A percentile compares a stretch with the other conserved stretches of the same genome.
Evolutionary conservation across 1,140 invertebrate species (phyloP).

Genomic region (Drosophila triauraria): DNA sequence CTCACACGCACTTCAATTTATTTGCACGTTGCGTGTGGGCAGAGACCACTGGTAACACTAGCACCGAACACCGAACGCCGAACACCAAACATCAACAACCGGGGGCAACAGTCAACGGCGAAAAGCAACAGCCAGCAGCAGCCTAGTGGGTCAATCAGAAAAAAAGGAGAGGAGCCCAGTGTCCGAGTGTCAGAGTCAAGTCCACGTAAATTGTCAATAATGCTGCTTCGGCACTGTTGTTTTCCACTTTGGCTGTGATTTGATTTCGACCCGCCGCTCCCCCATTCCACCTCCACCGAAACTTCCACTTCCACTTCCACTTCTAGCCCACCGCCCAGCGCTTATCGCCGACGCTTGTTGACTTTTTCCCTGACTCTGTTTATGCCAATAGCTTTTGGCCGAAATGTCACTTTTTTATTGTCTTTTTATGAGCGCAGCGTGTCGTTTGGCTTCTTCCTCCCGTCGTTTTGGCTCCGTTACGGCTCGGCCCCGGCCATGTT

Average conservation of each 20-base stretch:
- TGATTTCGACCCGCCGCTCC: constrained; percentile 54
- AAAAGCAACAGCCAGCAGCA: constrained; percentile 38
- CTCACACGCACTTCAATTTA: constrained; percentile 40
- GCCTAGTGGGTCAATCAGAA: constrained; percentile 16
- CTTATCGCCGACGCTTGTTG: constrained; percentile 38
- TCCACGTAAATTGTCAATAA: constrained; percentile 76
- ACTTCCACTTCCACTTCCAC: constrained; percentile 3
- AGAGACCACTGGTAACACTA: constrained; percentile 26
- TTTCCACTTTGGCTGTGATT: constrained; percentile 77
- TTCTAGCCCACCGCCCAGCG: constrained; percentile 5
- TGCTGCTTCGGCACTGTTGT: constrained; percentile 57
- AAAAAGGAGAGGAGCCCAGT: constrained; percentile 29
- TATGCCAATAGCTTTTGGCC: constrained; percentile 69
- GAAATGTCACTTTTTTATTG: constrained; percentile 83
- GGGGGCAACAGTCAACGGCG: constrained; percentile 27
- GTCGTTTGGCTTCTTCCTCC: constrained; percentile 57
- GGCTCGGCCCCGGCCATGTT: constrained; percentile 38
- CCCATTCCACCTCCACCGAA: not conserved
- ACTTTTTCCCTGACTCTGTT: constrained; percentile 40
- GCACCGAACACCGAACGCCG: not conserved
- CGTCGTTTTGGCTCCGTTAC: constrained; percentile 32
- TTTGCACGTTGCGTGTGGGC: constrained; percentile 62
- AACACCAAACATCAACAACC: constrained; percentile 10
- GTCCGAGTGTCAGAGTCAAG: constrained; percentile 44
- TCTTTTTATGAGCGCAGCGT: constrained; percentile 79